Base-by-base conservation (phyloP, 2,797 vertebrate genomes). In the Remorina albescens region DNA sequence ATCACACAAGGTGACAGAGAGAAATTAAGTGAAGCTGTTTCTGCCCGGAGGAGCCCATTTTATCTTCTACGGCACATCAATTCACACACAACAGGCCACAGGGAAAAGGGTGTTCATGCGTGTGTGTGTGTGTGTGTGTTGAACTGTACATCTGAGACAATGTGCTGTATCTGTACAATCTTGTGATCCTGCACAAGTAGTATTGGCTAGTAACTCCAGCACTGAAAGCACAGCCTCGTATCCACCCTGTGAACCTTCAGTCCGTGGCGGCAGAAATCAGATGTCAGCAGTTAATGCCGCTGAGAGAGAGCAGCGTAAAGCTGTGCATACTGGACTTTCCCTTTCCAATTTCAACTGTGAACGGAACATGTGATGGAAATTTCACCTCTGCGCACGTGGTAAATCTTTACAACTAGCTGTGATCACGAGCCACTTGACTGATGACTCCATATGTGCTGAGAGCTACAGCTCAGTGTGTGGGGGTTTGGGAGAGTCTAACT, bases 21-120 rank as follows among this genome's bases (percentile, higher is more conserved):
- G 21, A 81, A 88, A 89, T 88, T 76, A 86, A 90, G 85, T 82
- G 79, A 76, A 84, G 76, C 80, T 53, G 79, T 82, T 90, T 86
- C 72, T 76, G 66, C 71, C 86, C 86, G 3, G 42, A 86, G 83
- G 88, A 82, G 59, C 46, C 59, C 67, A 64, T 88, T 91, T 82
- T 72, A 87, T 91, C 84, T 87, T 86, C 71, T 68, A 81, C 39
- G 39, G 81, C 78, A 86, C 87, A 91, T 88, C 81, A 83, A 72
- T 86, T 85, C 85, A 84, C 82, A 78, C 81, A 90, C 71, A 67
- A 84, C 75, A 65, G 79, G 85, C 80, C 65, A 76, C 59, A 67
- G 67, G 74, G 66, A 81, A 76, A 56, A 59, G 25, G 44, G 51
- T 49, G 54, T n/a, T n/a, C n/a, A 28, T 36, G 2, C 8, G 26